Base-by-base conservation (phyloP, 2,113 vertebrate species). In the Holacanthus passer region DNA sequence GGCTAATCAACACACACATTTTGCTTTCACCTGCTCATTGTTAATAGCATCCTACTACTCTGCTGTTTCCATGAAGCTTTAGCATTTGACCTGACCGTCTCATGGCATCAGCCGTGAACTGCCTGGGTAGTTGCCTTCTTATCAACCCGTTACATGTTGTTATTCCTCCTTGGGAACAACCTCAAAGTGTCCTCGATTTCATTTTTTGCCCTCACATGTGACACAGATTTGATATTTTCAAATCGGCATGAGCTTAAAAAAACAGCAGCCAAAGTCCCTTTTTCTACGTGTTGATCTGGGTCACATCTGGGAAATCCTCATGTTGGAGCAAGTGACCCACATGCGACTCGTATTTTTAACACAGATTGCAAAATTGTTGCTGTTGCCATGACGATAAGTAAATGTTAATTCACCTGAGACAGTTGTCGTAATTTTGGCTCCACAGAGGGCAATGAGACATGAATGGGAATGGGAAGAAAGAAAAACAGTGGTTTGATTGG, bases 281-380 rank as follows among this genome's bases (percentile, higher is more conserved):
- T 72, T n/a, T 41, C 7, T 24, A 43, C 31, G 2, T 7, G 29
- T 60, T 9, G 3, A 29, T 77, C 47, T 68, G 62, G 66, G 66
- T 29, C 75, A 47, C 47, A 64, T 69, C 8, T 32, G 11, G 39
- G 32, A 73, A 73, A 86, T 77, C 64, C 59, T 74, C 50, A 24
- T 11, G 52, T 19, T 13, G 37, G 62, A 41, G 45, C 64, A 9
- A 43, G 45, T 45, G 59, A 78, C 80, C 68, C 53, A 78, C 50
- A 74, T 55, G 72, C 29, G 27, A 80, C 62, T 53, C 52, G 22
- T 72, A 55, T 81, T 73, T 77, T 78, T 62, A 79, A 72, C 9
- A 56, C 14, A 14, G 24, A 62, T 19, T 17, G 20, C 48, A 32
- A 24, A 13, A 14, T 41, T 7, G 10, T 29, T 64, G 2, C 6